phyloP scores from a whole-genome alignment of 2,113 vertebrate species.

The Salminus brasiliensis region DNA sequence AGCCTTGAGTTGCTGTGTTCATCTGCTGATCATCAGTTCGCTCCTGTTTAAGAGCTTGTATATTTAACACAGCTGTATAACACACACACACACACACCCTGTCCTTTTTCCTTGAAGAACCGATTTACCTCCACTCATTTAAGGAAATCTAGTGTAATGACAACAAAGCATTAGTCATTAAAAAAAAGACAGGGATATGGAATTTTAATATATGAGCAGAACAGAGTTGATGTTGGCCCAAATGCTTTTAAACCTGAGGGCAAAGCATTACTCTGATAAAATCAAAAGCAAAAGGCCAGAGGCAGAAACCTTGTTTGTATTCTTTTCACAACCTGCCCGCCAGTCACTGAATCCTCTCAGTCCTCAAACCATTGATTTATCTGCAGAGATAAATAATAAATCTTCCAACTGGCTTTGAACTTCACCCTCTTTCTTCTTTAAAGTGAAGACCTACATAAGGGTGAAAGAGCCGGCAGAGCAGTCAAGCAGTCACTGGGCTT shows the following conservation, averaged over 20 bases:
- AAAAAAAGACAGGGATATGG: not conserved
- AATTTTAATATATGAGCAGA: not conserved
- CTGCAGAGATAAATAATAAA: slow-evolving; percentile 51
- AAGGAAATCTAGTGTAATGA: not conserved
- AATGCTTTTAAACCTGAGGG: not conserved
- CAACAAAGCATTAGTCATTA: not conserved
- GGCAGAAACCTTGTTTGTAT: not conserved
- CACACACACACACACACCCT: not conserved
- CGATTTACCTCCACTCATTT: not conserved
- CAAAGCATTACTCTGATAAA: not conserved
- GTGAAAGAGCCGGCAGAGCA: not conserved
- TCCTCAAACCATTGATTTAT: slow-evolving; percentile 42
- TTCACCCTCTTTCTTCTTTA: slow-evolving; percentile 14
- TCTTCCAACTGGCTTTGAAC: slow-evolving; percentile 58
- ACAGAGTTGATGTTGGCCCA: not conserved
- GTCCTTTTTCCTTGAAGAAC: not conserved
- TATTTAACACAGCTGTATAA: not conserved
- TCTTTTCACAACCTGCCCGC: not conserved
- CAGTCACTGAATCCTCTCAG: slow-evolving; percentile 46
- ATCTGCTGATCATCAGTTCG: not conserved
- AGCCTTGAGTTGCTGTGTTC: not conserved
- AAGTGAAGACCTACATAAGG: not conserved
- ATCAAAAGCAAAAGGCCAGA: slow-evolving; percentile 8
- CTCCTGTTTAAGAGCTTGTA: not conserved
- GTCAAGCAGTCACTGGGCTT: not conserved